Evolutionary conservation across 35 echinoderm and acorn worm genomes (phyloP).

Genomic region (Apostichopus californicus): DNA sequence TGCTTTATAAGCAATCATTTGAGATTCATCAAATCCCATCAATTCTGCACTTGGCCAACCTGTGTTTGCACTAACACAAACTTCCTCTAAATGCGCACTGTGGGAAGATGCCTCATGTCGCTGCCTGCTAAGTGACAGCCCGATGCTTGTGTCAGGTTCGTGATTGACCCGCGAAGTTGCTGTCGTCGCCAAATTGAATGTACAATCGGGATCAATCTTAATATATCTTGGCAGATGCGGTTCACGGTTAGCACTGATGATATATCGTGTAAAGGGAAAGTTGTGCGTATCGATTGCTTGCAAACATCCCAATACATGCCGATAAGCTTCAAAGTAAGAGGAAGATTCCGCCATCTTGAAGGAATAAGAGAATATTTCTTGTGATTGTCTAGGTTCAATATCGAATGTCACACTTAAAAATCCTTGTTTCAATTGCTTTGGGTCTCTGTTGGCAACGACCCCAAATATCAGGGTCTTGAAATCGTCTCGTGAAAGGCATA

Average conservation of each 20-base stretch:
- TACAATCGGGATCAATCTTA: neutral
- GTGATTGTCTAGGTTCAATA: slow-evolving; percentile 21
- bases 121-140: slow-evolving; percentile 21
- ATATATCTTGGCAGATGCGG: slow-evolving; percentile 67
- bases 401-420: slow-evolving; percentile 39
- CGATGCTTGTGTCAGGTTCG: neutral
- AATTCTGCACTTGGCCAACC: slow-evolving; percentile 63
- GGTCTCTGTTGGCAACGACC: slow-evolving; percentile 61
- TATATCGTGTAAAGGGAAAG: slow-evolving; percentile 71
- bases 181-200: slow-evolving; percentile 27
- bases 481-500: slow-evolving; percentile 64
- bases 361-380: neutral
- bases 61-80: neutral
- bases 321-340: slow-evolving; percentile 93
- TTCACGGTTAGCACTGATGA: slow-evolving; percentile 50
- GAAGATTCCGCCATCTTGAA: slow-evolving; percentile 92
- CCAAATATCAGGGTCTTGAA: slow-evolving; percentile 69
- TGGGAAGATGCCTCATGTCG: too few relatives aligned
- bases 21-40: slow-evolving; percentile 72
- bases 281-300: slow-evolving; percentile 62
- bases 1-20: slow-evolving; percentile 63
- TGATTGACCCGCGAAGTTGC: neutral
- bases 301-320: slow-evolving; percentile 77
- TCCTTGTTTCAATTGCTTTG: slow-evolving; percentile 32
- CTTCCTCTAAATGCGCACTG: neutral